Evolutionary conservation across 2,888 invertebrate species (phyloP), one percentile per base, ranked within the genome.

Genomic region (Drosophila koepferae): DNA sequence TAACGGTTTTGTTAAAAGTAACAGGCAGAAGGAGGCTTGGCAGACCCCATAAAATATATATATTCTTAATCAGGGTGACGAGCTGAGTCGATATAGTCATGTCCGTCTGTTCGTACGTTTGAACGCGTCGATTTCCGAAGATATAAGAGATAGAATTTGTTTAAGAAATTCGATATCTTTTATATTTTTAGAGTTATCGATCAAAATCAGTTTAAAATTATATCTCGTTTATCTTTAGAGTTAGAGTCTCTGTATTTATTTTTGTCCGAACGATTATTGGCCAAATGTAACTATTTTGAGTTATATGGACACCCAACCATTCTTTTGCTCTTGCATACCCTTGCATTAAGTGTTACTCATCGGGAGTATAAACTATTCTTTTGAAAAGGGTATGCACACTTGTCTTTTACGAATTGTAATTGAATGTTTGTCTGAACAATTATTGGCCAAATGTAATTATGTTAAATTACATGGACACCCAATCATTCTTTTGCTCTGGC

Each of bases 241-340:
- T 20, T 20, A 20, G 20, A 20, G 20, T 20, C 20, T 20, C 20
- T 20, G 0, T 9, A 18, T 53, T 36, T 0, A 40, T 18, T 16
- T 16, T 58, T 89, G 80, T 89, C 66, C 55, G 59, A 90, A 74
- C 61, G 74, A 90, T 85, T 87, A 90, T 91, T 91, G 91, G 89
- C 91, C 84, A 81, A 82, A 69, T 66, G 51, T 79, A 86, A 86
- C 86, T 90, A 88, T 81, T 59, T 55, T 5, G 23, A 87, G 89
- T 85, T 85, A 74, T 74, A 67, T 88, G 82, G 91, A 90, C 91
- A 91, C 91, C 91, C 90, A 91, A 89, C 67, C 76, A 74, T 58
- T 83, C 72, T 60, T 65, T 82, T 82, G 80, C 88, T 85, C 55
- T 89, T n/a, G 83, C 89, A 86, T 67, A 61, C 40, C 18, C 31